Evolutionary conservation across 2,113 vertebrate genomes (phyloP).

Genomic region (Puffinus mauretanicus): DNA sequence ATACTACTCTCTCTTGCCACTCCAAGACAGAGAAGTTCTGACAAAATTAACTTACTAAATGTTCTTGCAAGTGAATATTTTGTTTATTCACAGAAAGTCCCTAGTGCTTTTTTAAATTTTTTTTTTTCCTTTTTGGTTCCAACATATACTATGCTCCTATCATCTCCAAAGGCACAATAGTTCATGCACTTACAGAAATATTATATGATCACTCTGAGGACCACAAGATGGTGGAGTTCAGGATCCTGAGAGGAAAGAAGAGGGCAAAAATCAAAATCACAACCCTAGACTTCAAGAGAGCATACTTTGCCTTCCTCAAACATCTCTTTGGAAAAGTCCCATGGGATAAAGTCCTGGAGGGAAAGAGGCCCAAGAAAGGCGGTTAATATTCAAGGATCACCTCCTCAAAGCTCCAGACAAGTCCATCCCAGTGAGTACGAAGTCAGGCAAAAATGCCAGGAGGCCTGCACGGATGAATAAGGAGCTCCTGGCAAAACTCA

Average conservation of each 20-base stretch:
- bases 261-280: not conserved
- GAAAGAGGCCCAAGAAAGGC: not conserved
- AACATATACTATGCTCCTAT: not conserved
- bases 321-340: not conserved
- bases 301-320: not conserved
- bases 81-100: not conserved
- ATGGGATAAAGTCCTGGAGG: not conserved
- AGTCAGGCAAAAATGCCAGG: no score
- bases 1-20: not conserved
- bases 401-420: not conserved
- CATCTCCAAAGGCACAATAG: not conserved
- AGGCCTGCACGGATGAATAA: no score
- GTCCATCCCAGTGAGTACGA: no score
- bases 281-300: not conserved
- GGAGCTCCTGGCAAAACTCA: no score
- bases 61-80: not conserved
- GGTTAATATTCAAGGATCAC: not conserved
- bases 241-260: not conserved
- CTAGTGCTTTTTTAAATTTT: not conserved
- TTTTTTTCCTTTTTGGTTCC: not conserved
- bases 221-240: not conserved
- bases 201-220: not conserved
- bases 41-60: not conserved
- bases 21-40: not conserved
- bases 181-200: not conserved